phyloP scores from a whole-genome alignment of 2,113 vertebrate species.

The Microcebus ravelobensis region DNA sequence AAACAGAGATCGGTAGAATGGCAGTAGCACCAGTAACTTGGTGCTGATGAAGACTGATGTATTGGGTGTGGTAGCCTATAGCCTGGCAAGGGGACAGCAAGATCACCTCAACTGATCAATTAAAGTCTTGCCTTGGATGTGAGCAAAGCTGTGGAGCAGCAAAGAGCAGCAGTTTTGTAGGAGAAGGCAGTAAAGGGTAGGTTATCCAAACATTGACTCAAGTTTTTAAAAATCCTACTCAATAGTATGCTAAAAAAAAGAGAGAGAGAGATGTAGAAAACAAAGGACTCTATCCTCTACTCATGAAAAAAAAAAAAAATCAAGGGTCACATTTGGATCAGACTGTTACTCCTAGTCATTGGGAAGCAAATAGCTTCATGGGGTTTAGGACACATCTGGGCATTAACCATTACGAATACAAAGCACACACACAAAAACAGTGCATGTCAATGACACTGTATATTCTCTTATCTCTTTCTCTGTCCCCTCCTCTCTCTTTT shows the following conservation, averaged over 20 bases:
- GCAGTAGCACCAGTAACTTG: background rate
- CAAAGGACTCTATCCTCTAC: background rate
- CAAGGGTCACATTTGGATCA: conserved; percentile 29
- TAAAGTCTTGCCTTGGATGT: background rate
- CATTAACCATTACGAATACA: conserved; percentile 27
- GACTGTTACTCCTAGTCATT: background rate
- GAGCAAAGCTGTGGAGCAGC: background rate
- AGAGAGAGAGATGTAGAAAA: background rate
- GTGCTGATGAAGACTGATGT: background rate
- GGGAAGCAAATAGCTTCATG: conserved; percentile 20
- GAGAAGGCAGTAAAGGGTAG: background rate
- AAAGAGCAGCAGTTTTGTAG: background rate
- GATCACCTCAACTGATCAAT: background rate
- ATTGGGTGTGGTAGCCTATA: background rate
- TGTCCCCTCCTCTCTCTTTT: background rate
- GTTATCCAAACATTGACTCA: background rate
- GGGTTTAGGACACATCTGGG: background rate
- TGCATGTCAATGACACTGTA: background rate
- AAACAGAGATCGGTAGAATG: background rate
- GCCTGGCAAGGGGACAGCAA: background rate
- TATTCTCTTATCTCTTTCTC: background rate
- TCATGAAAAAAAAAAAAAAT: conserved; percentile 26
- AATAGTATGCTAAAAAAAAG: background rate
- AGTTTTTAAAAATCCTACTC: background rate
- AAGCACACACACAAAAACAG: background rate